Evolutionary conservation across 2,797 vertebrate genomes (phyloP), one percentile per base, ranked within the genome.

Genomic region (Pangasius krempfi): DNA sequence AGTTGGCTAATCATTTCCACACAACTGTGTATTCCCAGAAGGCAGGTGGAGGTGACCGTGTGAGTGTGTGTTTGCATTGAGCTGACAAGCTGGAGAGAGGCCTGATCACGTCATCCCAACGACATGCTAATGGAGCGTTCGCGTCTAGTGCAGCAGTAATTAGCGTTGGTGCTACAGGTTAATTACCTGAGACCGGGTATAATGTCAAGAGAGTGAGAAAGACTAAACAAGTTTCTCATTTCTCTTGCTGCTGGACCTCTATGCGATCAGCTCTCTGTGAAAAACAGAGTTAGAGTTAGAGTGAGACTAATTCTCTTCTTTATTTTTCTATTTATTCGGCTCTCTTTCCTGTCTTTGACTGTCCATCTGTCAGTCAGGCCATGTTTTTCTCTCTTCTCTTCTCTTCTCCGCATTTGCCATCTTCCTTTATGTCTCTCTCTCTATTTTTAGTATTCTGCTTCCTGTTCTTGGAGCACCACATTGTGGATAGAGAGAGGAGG

Each of bases 391-490:
- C 79, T 88, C 80, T 52, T 90, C 25, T 50, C 86, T 79, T 88
- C 88, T 79, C 52, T 88, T 88, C 88, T 79, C 52, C 87, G 79
- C 68, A 20, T 66, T 70, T 78, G 40, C 86, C 70, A 68, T 87
- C 64, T 85, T 72, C 86, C 68, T 79, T 80, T 70, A 76, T 79
- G 87, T 93, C 93, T 82, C 90, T 93, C 94, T 94, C 93, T 93
- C 95, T 96, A 96, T 96, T 95, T 96, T 95, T 96, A 96, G 95
- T 95, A 93, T 93, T 94, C 94, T 93, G 94, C 95, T 96, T 96
- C 95, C 95, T 95, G 95, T 95, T 96, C 95, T 94, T 95, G 94
- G 94, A 96, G 95, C 94, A 94, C 91, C 94, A 95, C 91, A 92
- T 90, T 92, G 90, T 90, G 87, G 90, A 92, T 92, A 84, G 92